phyloP scores from a whole-genome alignment of 2,797 vertebrate species.

The Phaenicophaeus curvirostris region DNA sequence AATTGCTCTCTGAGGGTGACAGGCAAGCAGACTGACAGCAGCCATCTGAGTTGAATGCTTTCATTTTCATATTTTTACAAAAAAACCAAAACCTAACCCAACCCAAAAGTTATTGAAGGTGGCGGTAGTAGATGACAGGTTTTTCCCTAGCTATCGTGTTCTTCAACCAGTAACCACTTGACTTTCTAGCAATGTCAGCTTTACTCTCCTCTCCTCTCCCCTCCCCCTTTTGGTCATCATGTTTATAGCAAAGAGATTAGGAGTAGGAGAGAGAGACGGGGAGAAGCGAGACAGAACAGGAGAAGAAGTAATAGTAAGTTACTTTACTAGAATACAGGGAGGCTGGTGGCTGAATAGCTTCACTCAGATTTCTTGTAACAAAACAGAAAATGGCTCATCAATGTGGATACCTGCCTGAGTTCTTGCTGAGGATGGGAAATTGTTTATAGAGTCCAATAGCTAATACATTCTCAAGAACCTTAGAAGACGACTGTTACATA shows the following conservation, averaged over 20 bases:
- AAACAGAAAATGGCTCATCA: not conserved
- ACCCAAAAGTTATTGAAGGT: not conserved
- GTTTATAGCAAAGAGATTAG: not conserved
- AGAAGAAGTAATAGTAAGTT: not conserved
- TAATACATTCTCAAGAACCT: not conserved
- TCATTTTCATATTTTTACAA: not conserved
- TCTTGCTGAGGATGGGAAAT: not conserved
- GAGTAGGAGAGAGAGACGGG: not conserved
- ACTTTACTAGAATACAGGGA: not conserved
- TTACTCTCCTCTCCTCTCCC: not conserved
- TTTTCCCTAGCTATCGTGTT: not conserved
- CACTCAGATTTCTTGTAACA: not conserved
- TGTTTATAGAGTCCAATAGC: not conserved
- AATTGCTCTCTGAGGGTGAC: not conserved
- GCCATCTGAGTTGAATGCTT: not conserved
- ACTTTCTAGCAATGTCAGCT: not conserved
- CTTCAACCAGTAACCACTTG: not conserved
- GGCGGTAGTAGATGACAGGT: not conserved
- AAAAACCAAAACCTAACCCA: not conserved
- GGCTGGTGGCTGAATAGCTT: not conserved
- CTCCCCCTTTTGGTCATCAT: not conserved
- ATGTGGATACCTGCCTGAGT: not conserved
- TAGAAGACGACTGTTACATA: not conserved
- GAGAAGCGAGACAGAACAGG: not conserved
- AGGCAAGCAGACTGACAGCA: not conserved